These are phyloP conservation scores for Tipula confusa DNA, from an alignment of 2,888 invertebrate genomes.

Conservation along the genomic window DNA sequence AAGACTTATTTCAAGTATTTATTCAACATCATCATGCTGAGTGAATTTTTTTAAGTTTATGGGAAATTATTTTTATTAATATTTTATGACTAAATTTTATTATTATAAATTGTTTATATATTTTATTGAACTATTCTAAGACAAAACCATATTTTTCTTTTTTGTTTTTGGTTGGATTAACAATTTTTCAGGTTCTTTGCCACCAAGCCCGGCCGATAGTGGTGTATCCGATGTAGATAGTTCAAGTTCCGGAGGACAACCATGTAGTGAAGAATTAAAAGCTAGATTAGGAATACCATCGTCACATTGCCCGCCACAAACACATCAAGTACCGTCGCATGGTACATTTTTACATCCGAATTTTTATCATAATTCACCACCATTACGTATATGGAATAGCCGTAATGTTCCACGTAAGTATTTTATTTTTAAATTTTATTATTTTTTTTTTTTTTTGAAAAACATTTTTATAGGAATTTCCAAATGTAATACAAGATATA, in stretches of 20 bases:
- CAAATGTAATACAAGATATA: not conserved
- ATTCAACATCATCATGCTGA: not conserved
- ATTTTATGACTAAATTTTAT: not conserved
- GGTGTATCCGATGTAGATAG: constrained; percentile 97
- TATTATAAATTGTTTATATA: not conserved
- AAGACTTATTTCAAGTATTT: not conserved
- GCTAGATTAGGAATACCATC: constrained; percentile 75
- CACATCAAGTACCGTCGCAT: constrained; percentile 42
- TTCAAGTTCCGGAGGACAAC: constrained; percentile 74
- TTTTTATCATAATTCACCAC: constrained; percentile 61
- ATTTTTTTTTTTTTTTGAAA: not conserved
- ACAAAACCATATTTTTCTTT: not conserved
- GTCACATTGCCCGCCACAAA: constrained; percentile 49
- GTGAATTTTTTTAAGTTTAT: constrained; percentile 4
- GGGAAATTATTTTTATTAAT: not conserved
- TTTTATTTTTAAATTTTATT: constrained; percentile 14
- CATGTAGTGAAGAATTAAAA: constrained; percentile 71
- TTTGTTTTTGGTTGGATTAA: not conserved
- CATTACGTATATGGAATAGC: constrained; percentile 49
- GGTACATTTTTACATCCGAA: constrained; percentile 59
- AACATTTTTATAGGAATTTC: not conserved
- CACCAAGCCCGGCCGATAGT: constrained; percentile 95
- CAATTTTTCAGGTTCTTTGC: constrained; percentile 73
- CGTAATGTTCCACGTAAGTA: constrained; percentile 51
- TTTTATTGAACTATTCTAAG: not conserved